Conservation (phyloP, 1,140 invertebrate species). For the Phortica variegata region DNA sequence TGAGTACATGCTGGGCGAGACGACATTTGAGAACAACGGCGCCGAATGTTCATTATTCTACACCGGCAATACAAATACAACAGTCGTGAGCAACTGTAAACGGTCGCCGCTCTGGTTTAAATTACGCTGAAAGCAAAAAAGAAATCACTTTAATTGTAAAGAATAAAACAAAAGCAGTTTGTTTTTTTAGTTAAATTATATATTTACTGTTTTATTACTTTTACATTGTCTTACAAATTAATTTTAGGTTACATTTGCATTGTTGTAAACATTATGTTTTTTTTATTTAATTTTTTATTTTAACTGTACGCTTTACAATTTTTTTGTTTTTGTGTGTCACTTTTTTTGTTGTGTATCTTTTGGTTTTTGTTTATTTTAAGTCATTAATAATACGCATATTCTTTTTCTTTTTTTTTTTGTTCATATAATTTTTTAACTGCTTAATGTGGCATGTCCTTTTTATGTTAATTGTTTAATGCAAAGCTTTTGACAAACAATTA, state of each 20-base stretch:
- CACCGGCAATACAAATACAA: constrained; percentile 64
- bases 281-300: no score
- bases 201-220: constrained; percentile 11
- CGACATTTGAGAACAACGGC: constrained; percentile 88
- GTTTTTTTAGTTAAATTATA: constrained; percentile 25
- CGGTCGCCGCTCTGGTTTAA: constrained; percentile 62
- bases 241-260: constrained; percentile 32
- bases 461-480: no score
- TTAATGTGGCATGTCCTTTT: no score
- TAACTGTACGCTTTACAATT: no score
- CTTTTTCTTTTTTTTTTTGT: constrained; percentile 29
- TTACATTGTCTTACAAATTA: constrained; percentile 43
- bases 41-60: constrained; percentile 80
- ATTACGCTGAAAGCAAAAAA: constrained; percentile 1
- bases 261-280: no score
- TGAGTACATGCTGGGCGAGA: constrained; percentile 77
- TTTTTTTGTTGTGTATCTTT: constrained; percentile 38
- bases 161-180: no score
- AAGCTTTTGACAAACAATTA: no score
- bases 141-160: not conserved
- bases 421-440: constrained; percentile 37
- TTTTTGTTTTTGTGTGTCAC: constrained; percentile 23
- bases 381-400: no score
- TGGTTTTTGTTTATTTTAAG: no score
- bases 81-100: constrained; percentile 71